Evolutionary conservation across 2,888 invertebrate genomes (phyloP).

Genomic region (Melikaiella ostensackeni): DNA sequence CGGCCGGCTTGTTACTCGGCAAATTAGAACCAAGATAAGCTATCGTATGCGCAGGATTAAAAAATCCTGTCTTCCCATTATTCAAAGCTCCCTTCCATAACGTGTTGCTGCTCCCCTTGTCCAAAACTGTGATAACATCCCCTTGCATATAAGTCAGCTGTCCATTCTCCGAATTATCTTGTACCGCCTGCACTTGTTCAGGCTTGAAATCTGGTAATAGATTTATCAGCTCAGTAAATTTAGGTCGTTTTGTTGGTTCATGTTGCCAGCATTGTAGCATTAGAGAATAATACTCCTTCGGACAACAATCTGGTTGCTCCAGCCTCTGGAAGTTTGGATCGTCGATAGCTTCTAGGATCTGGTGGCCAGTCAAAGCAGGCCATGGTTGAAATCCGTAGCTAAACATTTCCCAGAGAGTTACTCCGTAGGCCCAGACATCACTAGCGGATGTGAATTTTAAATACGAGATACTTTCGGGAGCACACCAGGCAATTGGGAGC

Average conservation of each 20-base stretch:
- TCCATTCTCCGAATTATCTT: constrained; percentile 81
- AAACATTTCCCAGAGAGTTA: constrained; percentile 99
- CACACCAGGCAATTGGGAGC: constrained; percentile 99
- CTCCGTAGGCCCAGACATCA: constrained; percentile 99
- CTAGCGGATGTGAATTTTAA: constrained; percentile 97
- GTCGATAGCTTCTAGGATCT: constrained; percentile 97
- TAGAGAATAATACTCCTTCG: constrained; percentile 92
- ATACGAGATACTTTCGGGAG: constrained; percentile 98
- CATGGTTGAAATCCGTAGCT: constrained; percentile 99
- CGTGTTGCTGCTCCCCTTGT: constrained; percentile 81
- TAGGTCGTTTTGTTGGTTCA: constrained; percentile 91
- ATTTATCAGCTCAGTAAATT: constrained; percentile 90
- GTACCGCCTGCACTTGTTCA: constrained; percentile 93
- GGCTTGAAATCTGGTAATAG: constrained; percentile 92
- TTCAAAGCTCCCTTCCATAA: constrained; percentile 95
- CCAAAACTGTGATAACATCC: constrained; percentile 95
- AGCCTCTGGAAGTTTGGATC: constrained; percentile 92
- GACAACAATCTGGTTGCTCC: constrained; percentile 96
- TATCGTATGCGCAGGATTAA: constrained; percentile 93
- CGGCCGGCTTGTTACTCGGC: constrained; percentile 81
- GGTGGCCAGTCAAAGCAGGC: constrained; percentile 95
- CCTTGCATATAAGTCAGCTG: constrained; percentile 91
- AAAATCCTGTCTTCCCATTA: constrained; percentile 94
- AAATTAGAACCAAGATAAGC: constrained; percentile 90
- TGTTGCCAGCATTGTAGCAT: constrained; percentile 99